These are phyloP conservation scores for Platycnemis pennipes DNA, from an alignment of 2,888 invertebrate species.

Conservation along the genomic window DNA sequence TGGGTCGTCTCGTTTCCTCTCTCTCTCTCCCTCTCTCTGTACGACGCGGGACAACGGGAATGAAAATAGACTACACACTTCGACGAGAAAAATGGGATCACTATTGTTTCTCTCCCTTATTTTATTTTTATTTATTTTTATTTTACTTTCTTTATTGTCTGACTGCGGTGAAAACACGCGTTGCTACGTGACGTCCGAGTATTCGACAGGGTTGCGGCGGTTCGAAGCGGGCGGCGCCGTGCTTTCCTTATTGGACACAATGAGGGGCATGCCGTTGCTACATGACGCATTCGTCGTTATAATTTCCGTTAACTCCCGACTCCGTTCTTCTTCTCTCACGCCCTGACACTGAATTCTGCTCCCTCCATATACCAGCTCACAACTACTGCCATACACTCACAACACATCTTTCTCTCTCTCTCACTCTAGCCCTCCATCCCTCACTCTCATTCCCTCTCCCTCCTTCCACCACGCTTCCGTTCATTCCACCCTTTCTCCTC, in stretches of 20 bases:
- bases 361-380: not conserved
- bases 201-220: not conserved
- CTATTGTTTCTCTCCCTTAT: no score
- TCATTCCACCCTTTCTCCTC: not conserved
- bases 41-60: not conserved
- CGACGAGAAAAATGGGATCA: not conserved
- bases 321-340: not conserved
- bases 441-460: not conserved
- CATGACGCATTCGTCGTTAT: constrained; percentile 17
- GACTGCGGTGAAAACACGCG: not conserved
- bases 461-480: not conserved
- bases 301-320: not conserved
- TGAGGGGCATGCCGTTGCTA: not conserved
- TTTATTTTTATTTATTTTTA: not conserved
- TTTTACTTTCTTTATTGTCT: not conserved
- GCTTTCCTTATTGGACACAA: not conserved
- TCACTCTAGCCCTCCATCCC: not conserved
- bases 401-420: not conserved
- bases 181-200: not conserved
- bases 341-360: not conserved
- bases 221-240: not conserved
- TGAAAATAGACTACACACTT: not conserved
- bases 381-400: not conserved
- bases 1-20: not conserved
- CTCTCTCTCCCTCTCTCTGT: not conserved